These are phyloP conservation scores for Cossypha polioptera DNA, from an alignment of 2,797 vertebrate species.

Conservation along the genomic window DNA sequence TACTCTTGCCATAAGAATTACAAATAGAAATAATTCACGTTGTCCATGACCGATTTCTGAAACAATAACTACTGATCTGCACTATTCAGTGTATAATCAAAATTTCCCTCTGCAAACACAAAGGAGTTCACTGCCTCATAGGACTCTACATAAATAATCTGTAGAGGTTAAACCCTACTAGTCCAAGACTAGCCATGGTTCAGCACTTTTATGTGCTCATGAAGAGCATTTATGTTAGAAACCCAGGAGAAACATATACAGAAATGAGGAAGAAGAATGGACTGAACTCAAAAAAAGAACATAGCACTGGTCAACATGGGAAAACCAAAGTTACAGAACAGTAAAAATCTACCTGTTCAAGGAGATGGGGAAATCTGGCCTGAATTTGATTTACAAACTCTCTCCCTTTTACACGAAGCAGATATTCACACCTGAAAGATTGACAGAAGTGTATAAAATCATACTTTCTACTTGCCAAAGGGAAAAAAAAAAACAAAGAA, in stretches of 20 bases:
- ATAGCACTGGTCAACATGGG: not conserved
- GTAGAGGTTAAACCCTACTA: not conserved
- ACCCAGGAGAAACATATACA: not conserved
- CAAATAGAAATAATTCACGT: not conserved
- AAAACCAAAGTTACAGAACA: not conserved
- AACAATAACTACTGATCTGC: not conserved
- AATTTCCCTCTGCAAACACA: not conserved
- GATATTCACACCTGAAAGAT: constrained; percentile 89
- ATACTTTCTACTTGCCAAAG: not conserved
- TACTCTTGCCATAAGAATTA: not conserved
- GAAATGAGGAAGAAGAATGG: not conserved
- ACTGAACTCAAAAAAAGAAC: not conserved
- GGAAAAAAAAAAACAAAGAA: not conserved
- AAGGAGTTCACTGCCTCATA: not conserved
- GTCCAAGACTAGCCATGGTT: not conserved
- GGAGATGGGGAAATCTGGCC: constrained; percentile 92
- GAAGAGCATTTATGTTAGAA: not conserved
- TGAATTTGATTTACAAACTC: constrained; percentile 94
- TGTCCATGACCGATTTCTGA: not conserved
- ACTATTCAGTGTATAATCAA: not conserved
- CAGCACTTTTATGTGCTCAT: not conserved
- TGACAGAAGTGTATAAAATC: not conserved
- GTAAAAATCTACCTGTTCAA: constrained; percentile 88
- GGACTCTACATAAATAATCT: not conserved
- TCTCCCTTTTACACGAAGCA: constrained; percentile 91